A percentile compares a stretch with the other conserved stretches of the same genome.
These are phyloP conservation scores for Lithophane semibrunnea DNA, from an alignment of 2,888 invertebrate genomes.

Conservation along the genomic window DNA sequence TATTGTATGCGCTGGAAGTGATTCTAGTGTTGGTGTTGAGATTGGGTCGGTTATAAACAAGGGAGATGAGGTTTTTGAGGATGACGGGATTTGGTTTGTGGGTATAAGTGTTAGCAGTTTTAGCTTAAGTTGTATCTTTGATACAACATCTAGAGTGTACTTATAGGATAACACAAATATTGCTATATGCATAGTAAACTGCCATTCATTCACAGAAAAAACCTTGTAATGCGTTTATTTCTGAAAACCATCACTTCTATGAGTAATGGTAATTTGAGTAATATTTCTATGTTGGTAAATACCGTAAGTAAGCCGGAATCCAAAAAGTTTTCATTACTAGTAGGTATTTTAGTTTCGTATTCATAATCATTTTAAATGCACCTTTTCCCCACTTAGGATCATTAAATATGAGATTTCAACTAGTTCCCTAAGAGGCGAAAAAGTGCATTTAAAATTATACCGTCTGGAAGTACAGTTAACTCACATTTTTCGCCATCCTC, in stretches of 20 bases:
- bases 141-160: background rate
- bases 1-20: constrained; percentile 59
- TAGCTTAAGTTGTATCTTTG: background rate
- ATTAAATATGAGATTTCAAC: background rate
- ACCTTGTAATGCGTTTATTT: background rate
- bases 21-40: constrained; percentile 51
- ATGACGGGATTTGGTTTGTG: constrained; percentile 14
- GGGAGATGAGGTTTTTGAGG: constrained; percentile 19
- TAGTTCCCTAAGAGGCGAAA: background rate
- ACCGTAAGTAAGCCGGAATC: background rate
- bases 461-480: constrained; percentile 68
- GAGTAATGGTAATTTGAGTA: background rate
- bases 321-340: background rate
- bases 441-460: background rate
- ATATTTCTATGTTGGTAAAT: no score
- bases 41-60: constrained; percentile 45
- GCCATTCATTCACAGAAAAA: background rate
- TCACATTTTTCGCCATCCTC: constrained; percentile 95
- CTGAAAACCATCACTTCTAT: background rate
- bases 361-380: background rate
- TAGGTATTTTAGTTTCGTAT: background rate
- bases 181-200: background rate
- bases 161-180: background rate
- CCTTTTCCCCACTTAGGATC: background rate
- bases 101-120: background rate